These are phyloP conservation scores for Psilopogon haemacephalus DNA, from an alignment of 2,113 vertebrate genomes.

Conservation along the genomic window DNA sequence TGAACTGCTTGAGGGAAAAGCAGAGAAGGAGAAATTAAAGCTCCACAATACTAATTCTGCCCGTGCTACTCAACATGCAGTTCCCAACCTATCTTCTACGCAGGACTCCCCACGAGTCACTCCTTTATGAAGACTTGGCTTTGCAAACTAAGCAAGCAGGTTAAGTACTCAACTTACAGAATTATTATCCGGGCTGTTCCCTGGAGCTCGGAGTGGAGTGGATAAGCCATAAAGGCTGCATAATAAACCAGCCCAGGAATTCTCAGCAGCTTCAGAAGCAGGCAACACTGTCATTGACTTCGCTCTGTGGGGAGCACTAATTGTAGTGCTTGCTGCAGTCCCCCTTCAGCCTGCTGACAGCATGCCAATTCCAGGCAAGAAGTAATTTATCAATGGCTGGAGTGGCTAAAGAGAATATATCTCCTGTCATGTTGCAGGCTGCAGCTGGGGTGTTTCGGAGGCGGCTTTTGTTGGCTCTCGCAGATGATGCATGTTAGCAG, in stretches of 20 bases:
- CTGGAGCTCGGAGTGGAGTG: background rate
- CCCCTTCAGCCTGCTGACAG: slow-evolving; percentile 23
- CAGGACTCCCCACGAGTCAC: background rate
- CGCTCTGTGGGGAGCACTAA: background rate
- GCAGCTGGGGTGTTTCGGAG: background rate
- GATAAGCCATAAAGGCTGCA: background rate
- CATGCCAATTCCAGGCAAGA: slow-evolving; percentile 33
- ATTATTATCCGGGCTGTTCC: background rate
- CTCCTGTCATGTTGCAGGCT: slow-evolving; percentile 23
- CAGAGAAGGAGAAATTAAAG: background rate
- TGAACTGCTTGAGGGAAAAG: background rate
- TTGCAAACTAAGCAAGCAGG: background rate
- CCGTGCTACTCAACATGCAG: rapidly evolving
- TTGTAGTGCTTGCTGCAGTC: background rate
- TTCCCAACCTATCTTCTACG: background rate
- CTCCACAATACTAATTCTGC: rapidly evolving
- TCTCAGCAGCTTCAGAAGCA: background rate
- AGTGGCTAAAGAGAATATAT: slow-evolving; percentile 51
- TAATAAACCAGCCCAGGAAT: background rate
- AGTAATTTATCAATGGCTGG: slow-evolving; percentile 36
- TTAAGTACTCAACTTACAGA: background rate
- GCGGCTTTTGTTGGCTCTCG: background rate
- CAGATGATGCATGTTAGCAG: background rate
- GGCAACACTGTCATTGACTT: background rate
- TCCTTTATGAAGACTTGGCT: background rate